Percentiles rank a stretch among this genome's conserved stretches.
Evolutionary conservation across 1,140 invertebrate genomes (phyloP).

Genomic region (Tetramorium simillimum): DNA sequence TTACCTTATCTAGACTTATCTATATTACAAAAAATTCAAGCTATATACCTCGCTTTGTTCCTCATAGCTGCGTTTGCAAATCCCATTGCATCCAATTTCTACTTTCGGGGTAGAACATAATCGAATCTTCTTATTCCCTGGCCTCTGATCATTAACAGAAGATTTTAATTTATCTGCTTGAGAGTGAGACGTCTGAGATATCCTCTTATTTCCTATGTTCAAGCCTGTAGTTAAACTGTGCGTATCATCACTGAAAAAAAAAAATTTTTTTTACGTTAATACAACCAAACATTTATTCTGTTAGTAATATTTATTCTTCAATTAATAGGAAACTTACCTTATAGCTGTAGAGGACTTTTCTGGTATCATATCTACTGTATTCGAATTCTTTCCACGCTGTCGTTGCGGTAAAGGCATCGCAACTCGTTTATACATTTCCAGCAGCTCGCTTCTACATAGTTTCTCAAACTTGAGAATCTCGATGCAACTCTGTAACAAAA

Average conservation of each 20-base stretch:
- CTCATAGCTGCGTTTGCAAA: constrained; percentile 62
- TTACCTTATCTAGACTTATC: constrained; percentile 19
- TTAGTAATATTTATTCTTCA: background rate
- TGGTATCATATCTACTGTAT: background rate
- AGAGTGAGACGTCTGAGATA: background rate
- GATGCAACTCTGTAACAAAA: constrained; percentile 76
- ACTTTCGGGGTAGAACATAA: constrained; percentile 52
- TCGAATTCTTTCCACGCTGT: constrained; percentile 35
- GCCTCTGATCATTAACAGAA: constrained; percentile 33
- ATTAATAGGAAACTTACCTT: constrained; percentile 30
- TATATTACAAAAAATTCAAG: constrained; percentile 31
- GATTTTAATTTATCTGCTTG: constrained; percentile 43
- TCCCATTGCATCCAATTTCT: constrained; percentile 7
- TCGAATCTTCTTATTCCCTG: constrained; percentile 63
- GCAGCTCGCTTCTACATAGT: constrained; percentile 70
- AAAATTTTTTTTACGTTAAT: background rate
- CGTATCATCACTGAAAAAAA: constrained; percentile 25
- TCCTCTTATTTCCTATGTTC: constrained; percentile 29
- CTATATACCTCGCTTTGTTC: constrained; percentile 68
- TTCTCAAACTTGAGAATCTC: constrained; percentile 63
- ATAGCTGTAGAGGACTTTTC: background rate
- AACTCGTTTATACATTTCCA: constrained; percentile 76
- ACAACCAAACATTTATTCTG: background rate
- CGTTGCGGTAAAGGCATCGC: constrained; percentile 77
- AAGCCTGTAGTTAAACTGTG: background rate